phyloP scores from a whole-genome alignment of 2,888 invertebrate species.

The Yponomeuta malinellus region DNA sequence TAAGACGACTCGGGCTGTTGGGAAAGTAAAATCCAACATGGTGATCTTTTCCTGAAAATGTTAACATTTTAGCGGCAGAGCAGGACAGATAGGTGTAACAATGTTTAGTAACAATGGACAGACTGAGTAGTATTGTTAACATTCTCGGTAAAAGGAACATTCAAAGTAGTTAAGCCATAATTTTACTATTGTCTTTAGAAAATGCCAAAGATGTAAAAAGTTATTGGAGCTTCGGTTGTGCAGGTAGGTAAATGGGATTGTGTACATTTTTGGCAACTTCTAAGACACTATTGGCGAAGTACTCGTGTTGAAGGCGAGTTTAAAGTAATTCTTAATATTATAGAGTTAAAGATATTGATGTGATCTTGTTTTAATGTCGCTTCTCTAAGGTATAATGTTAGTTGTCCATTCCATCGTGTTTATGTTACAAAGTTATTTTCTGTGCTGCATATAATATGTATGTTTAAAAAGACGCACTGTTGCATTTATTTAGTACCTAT shows the following conservation, averaged over 20 bases:
- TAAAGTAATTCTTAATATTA: not conserved
- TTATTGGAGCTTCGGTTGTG: too few relatives aligned
- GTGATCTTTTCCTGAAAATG: not conserved
- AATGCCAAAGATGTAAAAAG: too few relatives aligned
- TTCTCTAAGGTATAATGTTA: not conserved
- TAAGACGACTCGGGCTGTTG: slow-evolving; percentile 18
- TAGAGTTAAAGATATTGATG: not conserved
- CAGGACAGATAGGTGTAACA: not conserved
- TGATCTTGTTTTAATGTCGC: not conserved
- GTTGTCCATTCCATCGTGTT: not conserved
- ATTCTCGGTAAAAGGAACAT: not conserved
- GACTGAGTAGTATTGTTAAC: not conserved
- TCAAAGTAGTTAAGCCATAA: too few relatives aligned
- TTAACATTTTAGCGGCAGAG: not conserved
- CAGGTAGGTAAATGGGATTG: too few relatives aligned
- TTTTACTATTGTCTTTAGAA: too few relatives aligned
- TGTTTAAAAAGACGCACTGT: slow-evolving; percentile 29
- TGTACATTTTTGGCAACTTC: not conserved
- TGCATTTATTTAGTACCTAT: not conserved
- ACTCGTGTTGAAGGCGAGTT: not conserved
- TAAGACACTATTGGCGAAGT: not conserved
- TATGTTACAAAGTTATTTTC: not conserved
- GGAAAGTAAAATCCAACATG: not conserved
- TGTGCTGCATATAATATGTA: slow-evolving; percentile 22
- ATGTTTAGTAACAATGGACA: not conserved